Evolutionary conservation across 2,797 vertebrate species (phyloP).

Genomic region (Rhabdomys pumilio): DNA sequence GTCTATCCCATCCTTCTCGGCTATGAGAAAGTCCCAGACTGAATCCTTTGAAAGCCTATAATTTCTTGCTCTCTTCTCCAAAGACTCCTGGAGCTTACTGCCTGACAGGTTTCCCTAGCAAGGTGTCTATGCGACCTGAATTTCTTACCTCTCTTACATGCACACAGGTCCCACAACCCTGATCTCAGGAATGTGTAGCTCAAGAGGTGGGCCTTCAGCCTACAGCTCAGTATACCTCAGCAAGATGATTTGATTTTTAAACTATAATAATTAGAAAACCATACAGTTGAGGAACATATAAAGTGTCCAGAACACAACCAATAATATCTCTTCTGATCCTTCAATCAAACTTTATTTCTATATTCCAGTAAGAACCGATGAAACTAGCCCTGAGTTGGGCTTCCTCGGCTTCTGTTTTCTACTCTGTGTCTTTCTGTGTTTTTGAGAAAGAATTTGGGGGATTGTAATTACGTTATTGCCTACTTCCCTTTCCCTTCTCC

Average conservation of each 20-base stretch:
- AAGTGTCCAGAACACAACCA: conserved; percentile 1
- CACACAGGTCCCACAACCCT: rapidly evolving
- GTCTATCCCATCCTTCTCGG: neutral
- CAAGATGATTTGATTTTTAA: conserved; percentile 49
- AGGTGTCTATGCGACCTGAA: neutral
- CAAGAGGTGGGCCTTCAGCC: neutral
- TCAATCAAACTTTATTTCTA: conserved; percentile 40
- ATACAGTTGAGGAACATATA: neutral
- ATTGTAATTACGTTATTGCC: neutral
- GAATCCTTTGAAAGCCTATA: neutral
- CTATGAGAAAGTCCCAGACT: neutral
- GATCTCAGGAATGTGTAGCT: neutral
- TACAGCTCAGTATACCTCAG: neutral
- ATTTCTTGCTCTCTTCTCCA: neutral
- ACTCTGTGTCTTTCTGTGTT: neutral
- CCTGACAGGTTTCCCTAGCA: neutral
- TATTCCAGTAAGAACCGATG: conserved; percentile 2
- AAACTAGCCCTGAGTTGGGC: neutral
- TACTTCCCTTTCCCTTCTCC: neutral
- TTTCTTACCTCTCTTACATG: neutral
- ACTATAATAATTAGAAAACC: neutral
- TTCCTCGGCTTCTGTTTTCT: neutral
- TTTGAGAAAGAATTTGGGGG: neutral
- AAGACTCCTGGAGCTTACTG: neutral
- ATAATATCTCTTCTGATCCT: conserved; percentile 13